These are phyloP conservation scores for Rattus norvegicus DNA, from an alignment of 2,113 vertebrate species.

Conservation along the genomic window GRCr8 NC_086028.1:36466001-36466500, in stretches of 20 bases:
- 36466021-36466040: neutral
- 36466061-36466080: neutral
- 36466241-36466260: neutral
- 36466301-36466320: neutral
- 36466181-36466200: neutral
- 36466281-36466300: neutral
- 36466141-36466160: neutral
- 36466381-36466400: too few relatives aligned
- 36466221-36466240: neutral
- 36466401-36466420: neutral
- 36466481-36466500: too few relatives aligned
- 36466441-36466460: neutral
- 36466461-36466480: neutral
- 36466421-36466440: neutral
- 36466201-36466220: neutral
- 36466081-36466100: neutral
- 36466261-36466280: neutral
- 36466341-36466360: neutral
- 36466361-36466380: neutral
- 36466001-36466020: neutral
- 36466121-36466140: neutral
- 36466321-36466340: neutral
- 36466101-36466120: neutral
- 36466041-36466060: neutral
- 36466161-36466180: neutral